phyloP scores from a whole-genome alignment of 2,797 vertebrate genomes.

The Thaleichthys pacificus region DNA sequence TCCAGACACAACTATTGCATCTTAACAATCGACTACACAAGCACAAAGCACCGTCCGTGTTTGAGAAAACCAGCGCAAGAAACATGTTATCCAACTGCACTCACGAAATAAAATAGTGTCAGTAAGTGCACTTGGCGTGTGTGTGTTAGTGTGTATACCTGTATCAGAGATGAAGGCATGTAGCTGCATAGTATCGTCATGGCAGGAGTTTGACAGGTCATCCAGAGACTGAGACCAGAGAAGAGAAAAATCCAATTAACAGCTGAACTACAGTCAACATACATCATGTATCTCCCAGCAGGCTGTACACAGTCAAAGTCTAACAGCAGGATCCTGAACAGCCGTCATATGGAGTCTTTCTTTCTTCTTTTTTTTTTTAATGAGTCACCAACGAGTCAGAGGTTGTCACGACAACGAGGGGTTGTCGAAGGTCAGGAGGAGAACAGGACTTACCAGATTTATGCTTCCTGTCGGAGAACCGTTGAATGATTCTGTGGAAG shows the following conservation, averaged over 20 bases:
- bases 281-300: background rate
- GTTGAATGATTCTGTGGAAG: conserved; percentile 89
- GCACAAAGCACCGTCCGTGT: background rate
- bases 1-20: background rate
- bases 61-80: background rate
- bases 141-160: conserved; percentile 70
- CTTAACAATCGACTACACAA: background rate
- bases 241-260: conserved; percentile 3
- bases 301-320: background rate
- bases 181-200: conserved; percentile 88
- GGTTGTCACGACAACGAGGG: no score
- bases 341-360: background rate
- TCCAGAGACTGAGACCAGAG: conserved; percentile 85
- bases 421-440: no score
- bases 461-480: conserved; percentile 97
- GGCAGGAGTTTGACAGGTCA: conserved; percentile 88
- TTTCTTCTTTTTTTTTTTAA: no score
- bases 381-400: no score
- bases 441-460: conserved; percentile 81
- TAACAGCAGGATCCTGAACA: background rate
- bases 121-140: background rate
- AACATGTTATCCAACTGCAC: background rate
- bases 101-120: background rate
- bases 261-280: conserved; percentile 3
- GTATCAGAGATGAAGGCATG: conserved; percentile 97